Conservation (phyloP, 2,888 invertebrate genomes). For the Hipparchia semele region DNA sequence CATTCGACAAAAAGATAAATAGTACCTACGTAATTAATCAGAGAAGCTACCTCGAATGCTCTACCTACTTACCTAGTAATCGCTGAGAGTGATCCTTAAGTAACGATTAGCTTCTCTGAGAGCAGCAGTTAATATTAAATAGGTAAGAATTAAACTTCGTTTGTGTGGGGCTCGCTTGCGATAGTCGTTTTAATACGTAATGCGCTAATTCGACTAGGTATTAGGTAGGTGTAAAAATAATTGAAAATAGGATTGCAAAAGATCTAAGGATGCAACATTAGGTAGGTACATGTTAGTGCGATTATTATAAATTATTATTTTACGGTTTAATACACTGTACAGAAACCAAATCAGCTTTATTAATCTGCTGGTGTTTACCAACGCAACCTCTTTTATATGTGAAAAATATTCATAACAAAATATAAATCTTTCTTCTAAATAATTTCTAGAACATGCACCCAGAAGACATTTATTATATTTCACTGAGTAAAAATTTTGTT, state of each 20-base stretch:
- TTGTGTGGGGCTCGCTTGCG: too few relatives aligned
- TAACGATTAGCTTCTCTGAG: too few relatives aligned
- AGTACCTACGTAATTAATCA: too few relatives aligned
- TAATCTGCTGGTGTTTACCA: not conserved
- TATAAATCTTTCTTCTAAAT: constrained; percentile 14
- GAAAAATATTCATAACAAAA: constrained; percentile 3
- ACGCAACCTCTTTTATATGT: not conserved
- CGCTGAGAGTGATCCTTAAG: too few relatives aligned
- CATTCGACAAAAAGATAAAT: too few relatives aligned
- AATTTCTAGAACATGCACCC: constrained; percentile 16
- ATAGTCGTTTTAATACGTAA: not conserved
- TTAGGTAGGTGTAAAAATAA: not conserved
- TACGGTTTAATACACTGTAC: not conserved
- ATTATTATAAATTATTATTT: constrained; percentile 1
- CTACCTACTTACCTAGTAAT: too few relatives aligned
- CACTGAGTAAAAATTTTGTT: constrained; percentile 16
- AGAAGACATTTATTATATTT: constrained; percentile 32
- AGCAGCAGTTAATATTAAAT: too few relatives aligned
- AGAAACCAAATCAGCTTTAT: constrained; percentile 1
- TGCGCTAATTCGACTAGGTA: not conserved
- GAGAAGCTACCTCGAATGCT: too few relatives aligned
- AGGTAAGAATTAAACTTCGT: too few relatives aligned
- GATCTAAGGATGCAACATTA: constrained; percentile 2
- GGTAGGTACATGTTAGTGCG: not conserved
- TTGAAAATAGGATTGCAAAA: not conserved